Conservation (phyloP, 2,888 invertebrate genomes). For the Lasioglossum villosulum region DNA sequence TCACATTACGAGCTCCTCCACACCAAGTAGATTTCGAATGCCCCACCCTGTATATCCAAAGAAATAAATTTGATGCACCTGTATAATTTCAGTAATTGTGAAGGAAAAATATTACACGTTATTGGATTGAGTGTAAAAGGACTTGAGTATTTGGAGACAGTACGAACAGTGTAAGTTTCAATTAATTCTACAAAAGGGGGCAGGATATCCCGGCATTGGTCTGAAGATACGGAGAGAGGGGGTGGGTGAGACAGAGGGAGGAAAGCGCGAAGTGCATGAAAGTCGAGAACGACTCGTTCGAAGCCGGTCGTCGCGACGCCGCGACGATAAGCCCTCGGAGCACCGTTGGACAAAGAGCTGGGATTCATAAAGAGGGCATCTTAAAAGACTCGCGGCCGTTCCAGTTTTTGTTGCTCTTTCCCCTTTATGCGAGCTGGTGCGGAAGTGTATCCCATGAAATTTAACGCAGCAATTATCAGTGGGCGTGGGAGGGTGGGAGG, state of each 20-base stretch:
- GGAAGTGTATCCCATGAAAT: conserved; percentile 24
- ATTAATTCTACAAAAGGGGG: background rate
- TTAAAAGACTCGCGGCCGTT: conserved; percentile 11
- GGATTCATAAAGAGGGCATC: conserved; percentile 33
- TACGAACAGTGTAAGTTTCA: background rate
- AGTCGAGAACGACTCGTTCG: background rate
- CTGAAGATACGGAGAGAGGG: background rate
- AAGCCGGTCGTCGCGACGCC: background rate
- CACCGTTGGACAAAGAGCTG: background rate
- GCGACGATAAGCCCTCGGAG: conserved; percentile 19
- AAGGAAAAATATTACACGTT: no score
- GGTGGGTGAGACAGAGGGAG: background rate
- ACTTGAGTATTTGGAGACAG: no score
- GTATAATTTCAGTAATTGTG: no score
- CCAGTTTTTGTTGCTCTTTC: background rate
- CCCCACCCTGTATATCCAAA: no score
- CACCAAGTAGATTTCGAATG: no score
- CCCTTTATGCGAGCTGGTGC: background rate
- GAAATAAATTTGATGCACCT: no score
- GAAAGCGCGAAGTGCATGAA: background rate
- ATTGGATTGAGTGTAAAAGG: no score
- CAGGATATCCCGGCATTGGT: background rate
- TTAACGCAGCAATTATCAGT: conserved; percentile 42
- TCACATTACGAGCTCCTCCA: no score
- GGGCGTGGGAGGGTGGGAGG: background rate